Conservation (phyloP, 2,797 vertebrate species). For the Antrozous pallidus region DNA sequence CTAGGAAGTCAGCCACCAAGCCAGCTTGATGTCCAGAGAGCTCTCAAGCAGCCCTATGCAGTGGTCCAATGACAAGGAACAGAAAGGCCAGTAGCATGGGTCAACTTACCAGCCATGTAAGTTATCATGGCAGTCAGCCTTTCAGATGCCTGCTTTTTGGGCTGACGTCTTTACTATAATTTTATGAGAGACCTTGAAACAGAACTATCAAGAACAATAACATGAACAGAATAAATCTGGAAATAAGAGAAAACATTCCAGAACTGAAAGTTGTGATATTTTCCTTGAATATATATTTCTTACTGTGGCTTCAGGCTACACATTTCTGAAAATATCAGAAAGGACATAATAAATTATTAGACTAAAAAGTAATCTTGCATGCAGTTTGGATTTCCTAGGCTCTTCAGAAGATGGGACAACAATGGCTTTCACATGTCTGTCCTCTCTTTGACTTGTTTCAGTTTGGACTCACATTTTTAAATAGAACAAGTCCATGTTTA, state of each 20-base stretch:
- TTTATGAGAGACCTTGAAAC: neutral
- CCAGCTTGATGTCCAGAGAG: neutral
- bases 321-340: neutral
- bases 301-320: neutral
- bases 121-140: neutral
- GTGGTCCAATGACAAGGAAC: neutral
- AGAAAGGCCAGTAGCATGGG: neutral
- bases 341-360: neutral
- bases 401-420: neutral
- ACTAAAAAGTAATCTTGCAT: neutral
- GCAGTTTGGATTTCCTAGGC: neutral
- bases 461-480: neutral
- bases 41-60: neutral
- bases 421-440: fast-evolving
- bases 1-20: neutral
- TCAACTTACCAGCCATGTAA: neutral
- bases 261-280: neutral
- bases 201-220: neutral
- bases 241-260: neutral
- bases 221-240: neutral
- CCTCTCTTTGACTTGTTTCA: neutral
- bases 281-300: neutral
- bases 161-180: neutral
- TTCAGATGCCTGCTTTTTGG: neutral
- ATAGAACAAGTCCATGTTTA: neutral